Evolutionary conservation across 2,888 invertebrate genomes (phyloP), one percentile per base, ranked within the genome.

Genomic region (Drosophila gaucha): DNA sequence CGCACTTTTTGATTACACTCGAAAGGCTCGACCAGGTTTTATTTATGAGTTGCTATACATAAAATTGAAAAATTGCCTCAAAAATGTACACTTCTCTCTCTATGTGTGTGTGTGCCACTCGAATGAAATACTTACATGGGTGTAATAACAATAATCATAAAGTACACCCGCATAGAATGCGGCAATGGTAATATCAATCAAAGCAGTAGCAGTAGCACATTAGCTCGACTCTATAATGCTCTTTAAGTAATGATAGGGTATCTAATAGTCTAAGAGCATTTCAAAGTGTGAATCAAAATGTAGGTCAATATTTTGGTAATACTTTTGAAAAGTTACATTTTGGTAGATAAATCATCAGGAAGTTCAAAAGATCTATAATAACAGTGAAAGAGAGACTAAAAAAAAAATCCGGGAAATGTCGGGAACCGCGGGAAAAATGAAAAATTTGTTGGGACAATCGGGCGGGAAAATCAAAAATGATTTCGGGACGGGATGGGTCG

Each of bases 131-230:
- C 74, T 66, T 80, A 39, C 57, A 73, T 54, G 67, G 46, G 67
- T 56, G 71, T 63, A 74, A 82, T 82, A 82, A 79, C 82, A 82
- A 76, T 80, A 79, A 80, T 71, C 76, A 78, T 80, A 82, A 80
- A 82, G 70, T 44, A 70, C 46, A 12, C 50, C 62, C 44, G 63
- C 52, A 50, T 60, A 66, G 69, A 65, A 49, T 44, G 57, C 20
- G 20, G 28, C 50, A 59, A 44, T 24, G 55, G 35, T 20, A 50
- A 59, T 55, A 67, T 55, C 43, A 64, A 64, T 59, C 51, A 24
- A 35, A 55, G 30, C 43, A n/a, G 8, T 0, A 55, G 30, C 43
- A n/a, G 8, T 0, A 4, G 0, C 10, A 1, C 4, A 18, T 35
- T 16, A 44, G 18, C 16, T 14, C 38, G 44, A 33, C 28, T 12